A percentile compares a stretch with the other conserved stretches of the same genome.
Conservation (phyloP, 2,888 invertebrate species). For the Branchellion lobata region DNA sequence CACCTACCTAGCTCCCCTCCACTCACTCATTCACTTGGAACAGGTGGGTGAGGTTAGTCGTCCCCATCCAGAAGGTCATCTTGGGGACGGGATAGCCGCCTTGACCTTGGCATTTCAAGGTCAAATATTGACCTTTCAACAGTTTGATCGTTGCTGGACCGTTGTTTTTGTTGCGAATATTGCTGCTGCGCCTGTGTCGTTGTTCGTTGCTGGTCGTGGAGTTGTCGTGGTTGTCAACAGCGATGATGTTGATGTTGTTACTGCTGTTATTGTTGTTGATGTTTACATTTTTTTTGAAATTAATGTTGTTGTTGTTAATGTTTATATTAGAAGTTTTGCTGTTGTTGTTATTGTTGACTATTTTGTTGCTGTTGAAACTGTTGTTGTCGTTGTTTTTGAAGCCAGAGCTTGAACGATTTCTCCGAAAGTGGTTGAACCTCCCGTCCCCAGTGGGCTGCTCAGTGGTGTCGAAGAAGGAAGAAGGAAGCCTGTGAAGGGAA, state of each 20-base stretch:
- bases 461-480: too few relatives aligned
- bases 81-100: conserved; percentile 43
- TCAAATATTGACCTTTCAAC: conserved; percentile 25
- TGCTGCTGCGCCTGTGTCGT: neutral
- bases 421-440: neutral
- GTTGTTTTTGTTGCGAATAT: neutral
- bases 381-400: neutral
- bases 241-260: conserved; percentile 1
- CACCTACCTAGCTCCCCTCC: too few relatives aligned
- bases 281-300: neutral
- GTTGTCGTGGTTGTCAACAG: neutral
- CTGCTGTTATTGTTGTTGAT: neutral
- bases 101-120: conserved; percentile 40
- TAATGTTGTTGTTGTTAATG: neutral
- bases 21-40: conserved; percentile 38
- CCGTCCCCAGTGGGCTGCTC: too few relatives aligned
- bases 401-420: neutral
- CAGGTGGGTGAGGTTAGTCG: conserved; percentile 33
- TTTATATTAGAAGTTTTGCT: neutral
- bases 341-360: neutral
- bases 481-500: too few relatives aligned
- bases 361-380: neutral
- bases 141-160: neutral
- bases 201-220: conserved; percentile 12
- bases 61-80: conserved; percentile 39